Percentiles rank a stretch among this genome's conserved stretches.
These are phyloP conservation scores for Scaeva pyrastri DNA, from an alignment of 2,888 invertebrate species.

Conservation along the genomic window DNA sequence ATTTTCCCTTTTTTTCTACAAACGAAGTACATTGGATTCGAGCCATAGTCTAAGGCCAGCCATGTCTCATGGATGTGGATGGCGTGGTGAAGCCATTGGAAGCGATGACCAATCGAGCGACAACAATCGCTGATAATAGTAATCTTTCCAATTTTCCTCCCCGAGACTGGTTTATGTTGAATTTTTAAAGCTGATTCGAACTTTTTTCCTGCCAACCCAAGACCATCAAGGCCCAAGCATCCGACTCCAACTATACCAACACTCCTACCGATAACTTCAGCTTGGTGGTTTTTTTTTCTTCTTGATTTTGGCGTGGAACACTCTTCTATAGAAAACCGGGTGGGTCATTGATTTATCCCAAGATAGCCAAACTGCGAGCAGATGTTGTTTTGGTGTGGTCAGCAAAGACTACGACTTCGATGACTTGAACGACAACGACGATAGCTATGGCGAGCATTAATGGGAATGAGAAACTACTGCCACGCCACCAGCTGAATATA, in stretches of 20 bases:
- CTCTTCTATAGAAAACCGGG: conserved; percentile 64
- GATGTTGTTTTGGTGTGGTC: conserved; percentile 64
- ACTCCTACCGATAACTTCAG: too few relatives aligned
- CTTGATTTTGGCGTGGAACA: neutral
- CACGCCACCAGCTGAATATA: conserved; percentile 55
- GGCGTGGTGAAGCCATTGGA: neutral
- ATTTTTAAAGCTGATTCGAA: conserved; percentile 56
- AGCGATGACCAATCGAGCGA: conserved; percentile 36
- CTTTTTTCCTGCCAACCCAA: conserved; percentile 39
- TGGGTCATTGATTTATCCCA: conserved; percentile 68
- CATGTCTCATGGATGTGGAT: neutral
- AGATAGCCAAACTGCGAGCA: conserved; percentile 47
- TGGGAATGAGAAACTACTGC: conserved; percentile 51
- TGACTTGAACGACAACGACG: conserved; percentile 1
- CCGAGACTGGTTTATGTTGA: conserved; percentile 53
- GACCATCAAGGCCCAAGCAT: neutral
- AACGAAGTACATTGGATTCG: neutral
- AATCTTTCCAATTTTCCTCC: conserved; percentile 62
- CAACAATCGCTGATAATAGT: conserved; percentile 63
- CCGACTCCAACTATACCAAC: neutral
- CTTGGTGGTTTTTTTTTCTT: neutral
- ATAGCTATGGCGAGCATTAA: conserved; percentile 15
- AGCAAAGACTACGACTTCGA: conserved; percentile 14
- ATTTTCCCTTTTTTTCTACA: conserved; percentile 59
- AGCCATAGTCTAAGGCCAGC: neutral